A percentile compares a stretch with the other conserved stretches of the same genome.
These are phyloP conservation scores for Plagodis dolabraria DNA, from an alignment of 2,888 invertebrate species.

Conservation along the genomic window DNA sequence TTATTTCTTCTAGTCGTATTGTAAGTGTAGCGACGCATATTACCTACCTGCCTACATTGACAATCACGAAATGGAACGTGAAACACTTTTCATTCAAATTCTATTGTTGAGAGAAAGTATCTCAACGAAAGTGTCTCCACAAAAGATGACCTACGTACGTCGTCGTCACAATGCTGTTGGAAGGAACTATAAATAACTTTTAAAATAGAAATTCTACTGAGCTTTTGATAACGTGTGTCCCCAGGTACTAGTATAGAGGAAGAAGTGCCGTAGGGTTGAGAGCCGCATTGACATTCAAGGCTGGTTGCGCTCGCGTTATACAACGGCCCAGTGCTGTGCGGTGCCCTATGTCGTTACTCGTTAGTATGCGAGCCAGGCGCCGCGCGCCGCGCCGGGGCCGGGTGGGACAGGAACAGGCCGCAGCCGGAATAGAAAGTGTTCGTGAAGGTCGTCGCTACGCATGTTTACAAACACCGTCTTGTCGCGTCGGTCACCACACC, in stretches of 20 bases:
- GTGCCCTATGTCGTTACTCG: neutral
- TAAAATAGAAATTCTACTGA: neutral
- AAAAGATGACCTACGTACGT: conserved; percentile 3
- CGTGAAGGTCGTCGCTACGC: conserved; percentile 41
- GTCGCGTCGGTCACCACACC: conserved; percentile 1
- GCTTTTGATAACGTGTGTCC: neutral
- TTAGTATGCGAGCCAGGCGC: conserved; percentile 24
- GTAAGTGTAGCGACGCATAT: too few relatives aligned
- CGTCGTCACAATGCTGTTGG: neutral
- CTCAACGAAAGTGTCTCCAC: conserved; percentile 15
- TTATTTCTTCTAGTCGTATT: conserved; percentile 2
- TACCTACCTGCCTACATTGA: conserved; percentile 4
- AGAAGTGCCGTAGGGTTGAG: conserved; percentile 6
- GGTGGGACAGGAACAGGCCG: conserved; percentile 2
- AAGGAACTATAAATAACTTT: neutral
- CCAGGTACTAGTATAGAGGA: neutral
- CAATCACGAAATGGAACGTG: conserved; percentile 10
- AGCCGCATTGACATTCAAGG: conserved; percentile 34
- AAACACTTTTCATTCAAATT: conserved; percentile 20
- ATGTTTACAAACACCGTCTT: conserved; percentile 31
- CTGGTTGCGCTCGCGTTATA: conserved; percentile 11
- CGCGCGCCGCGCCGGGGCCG: too few relatives aligned
- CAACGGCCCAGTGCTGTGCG: neutral
- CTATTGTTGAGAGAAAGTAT: conserved; percentile 24
- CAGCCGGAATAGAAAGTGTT: conserved; percentile 49